phyloP scores from a whole-genome alignment of 2,797 vertebrate species.

The Epinephelus awoara region DNA sequence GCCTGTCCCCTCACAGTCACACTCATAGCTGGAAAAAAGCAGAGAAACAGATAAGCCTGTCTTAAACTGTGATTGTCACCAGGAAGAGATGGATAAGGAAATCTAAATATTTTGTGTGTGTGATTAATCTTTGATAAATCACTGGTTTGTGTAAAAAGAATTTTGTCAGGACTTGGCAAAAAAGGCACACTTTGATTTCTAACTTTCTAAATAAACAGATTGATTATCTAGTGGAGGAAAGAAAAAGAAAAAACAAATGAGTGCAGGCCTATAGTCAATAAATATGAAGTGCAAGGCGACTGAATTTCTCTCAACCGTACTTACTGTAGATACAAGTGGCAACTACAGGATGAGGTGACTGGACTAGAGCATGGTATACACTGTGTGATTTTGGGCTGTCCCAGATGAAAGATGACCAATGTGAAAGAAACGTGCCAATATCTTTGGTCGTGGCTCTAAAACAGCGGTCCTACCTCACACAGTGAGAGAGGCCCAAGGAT shows the following conservation, averaged over 20 bases:
- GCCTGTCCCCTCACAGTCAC: conserved; percentile 91
- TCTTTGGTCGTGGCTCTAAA: no score
- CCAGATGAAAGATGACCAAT: no score
- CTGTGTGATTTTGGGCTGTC: no score
- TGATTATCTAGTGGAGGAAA: not conserved
- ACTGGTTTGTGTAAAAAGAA: not conserved
- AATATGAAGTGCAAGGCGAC: not conserved
- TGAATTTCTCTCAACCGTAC: not conserved
- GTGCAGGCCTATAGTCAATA: not conserved
- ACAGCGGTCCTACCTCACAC: no score
- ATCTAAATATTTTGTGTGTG: no score
- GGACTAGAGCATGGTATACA: no score
- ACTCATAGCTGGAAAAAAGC: conserved; percentile 85
- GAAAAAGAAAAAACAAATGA: not conserved
- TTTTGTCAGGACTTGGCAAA: not conserved
- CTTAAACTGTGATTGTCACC: not conserved
- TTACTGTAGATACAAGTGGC: not conserved
- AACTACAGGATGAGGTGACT: not conserved
- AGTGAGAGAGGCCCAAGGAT: no score
- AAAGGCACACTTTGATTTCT: not conserved
- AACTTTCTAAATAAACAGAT: not conserved
- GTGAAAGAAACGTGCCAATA: no score
- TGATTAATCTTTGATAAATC: not conserved
- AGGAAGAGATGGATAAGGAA: not conserved
- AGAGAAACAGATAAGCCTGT: not conserved